A percentile compares a stretch with the other conserved stretches of the same genome.
Conservation (phyloP, 30 jellyfish, hydroid and myxozoan genomes). For the Nemopilema nomurai region DNA sequence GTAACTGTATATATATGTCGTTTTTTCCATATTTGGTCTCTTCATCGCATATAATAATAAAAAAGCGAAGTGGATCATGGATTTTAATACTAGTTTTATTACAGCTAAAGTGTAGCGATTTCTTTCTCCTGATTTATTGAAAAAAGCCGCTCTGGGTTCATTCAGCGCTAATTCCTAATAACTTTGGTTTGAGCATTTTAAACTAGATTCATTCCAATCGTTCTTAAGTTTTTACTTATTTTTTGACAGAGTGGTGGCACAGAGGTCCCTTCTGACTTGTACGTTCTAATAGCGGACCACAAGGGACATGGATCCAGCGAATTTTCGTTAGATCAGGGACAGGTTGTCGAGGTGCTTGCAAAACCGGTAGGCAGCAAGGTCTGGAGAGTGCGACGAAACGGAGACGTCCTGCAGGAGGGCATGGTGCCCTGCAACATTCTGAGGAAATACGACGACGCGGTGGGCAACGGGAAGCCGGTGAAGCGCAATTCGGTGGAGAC, state of each 20-base stretch:
- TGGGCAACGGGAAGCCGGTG: slow-evolving; percentile 44
- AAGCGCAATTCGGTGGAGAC: slow-evolving; percentile 89
- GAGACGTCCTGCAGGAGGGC: slow-evolving; percentile 86
- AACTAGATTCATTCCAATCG: no score
- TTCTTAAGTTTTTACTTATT: background rate
- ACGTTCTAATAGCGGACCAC: slow-evolving; percentile 68
- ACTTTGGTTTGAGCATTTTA: no score
- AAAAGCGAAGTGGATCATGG: no score
- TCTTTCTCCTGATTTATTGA: no score
- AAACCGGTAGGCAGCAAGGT: slow-evolving; percentile 96
- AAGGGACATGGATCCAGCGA: slow-evolving; percentile 80
- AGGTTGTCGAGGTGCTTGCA: slow-evolving; percentile 85
- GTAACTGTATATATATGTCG: no score
- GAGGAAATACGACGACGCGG: slow-evolving; percentile 74
- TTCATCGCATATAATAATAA: no score
- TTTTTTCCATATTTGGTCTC: no score
- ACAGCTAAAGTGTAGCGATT: no score
- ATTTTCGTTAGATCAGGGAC: slow-evolving; percentile 80
- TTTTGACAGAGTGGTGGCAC: slow-evolving; percentile 64
- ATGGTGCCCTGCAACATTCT: slow-evolving; percentile 75
- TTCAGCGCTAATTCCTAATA: no score
- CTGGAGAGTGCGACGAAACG: slow-evolving; percentile 91
- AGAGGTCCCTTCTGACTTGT: slow-evolving; percentile 70
- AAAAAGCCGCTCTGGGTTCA: no score
- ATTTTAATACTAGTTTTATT: no score